Base-by-base conservation (phyloP, 2,888 invertebrate species). In the Netelia melanura region DNA sequence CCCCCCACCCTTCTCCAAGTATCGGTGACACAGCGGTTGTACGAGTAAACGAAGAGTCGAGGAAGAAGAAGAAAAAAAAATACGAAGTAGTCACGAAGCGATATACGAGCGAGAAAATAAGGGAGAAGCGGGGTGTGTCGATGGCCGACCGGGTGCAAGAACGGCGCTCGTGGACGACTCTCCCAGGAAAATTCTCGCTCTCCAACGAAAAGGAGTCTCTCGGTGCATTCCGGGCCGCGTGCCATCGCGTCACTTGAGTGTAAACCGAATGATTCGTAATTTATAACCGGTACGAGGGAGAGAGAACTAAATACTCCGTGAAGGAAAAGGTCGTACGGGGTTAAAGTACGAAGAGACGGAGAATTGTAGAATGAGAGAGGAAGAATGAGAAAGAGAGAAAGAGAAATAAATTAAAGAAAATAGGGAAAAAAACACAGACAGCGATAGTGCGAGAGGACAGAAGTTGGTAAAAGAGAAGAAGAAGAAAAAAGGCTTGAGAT, bases 181-280 rank as follows among this genome's bases (percentile, higher is more conserved):
- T 17, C 17, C 8, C 21, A 58, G 21, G 9, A 58, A 58, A 58
- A 17, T 58, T 17, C 17, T n/a, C 58, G 48, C 54, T 48, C 54
- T 68, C 77, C 43, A 38, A 52, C 38, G 14, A 62, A 58, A 58
- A 68, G 71, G 52, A 61, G 48, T 48, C 30, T 30, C 30, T 58
- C 9, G 58, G 71, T 48, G 43, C 64, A 88, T 89, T 87, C 86
- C 91, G 87, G 89, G 89, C 88, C 87, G 86, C 89, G 87, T 87
- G 84, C 88, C 88, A 30, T 30, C 68, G 83, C 90, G 91, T 91
- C 92, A 92, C 88, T 89, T 90, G 89, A 89, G 88, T 89, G 91
- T 61, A 68, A 80, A 43, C 48, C 89, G 92, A 92, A 92, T 92
- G 91, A 93, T 93, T 91, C 89, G 91, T 92, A 93, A 93, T 93